phyloP scores from a whole-genome alignment of 1,140 invertebrate genomes.

The Drosophila punjabiensis region DNA sequence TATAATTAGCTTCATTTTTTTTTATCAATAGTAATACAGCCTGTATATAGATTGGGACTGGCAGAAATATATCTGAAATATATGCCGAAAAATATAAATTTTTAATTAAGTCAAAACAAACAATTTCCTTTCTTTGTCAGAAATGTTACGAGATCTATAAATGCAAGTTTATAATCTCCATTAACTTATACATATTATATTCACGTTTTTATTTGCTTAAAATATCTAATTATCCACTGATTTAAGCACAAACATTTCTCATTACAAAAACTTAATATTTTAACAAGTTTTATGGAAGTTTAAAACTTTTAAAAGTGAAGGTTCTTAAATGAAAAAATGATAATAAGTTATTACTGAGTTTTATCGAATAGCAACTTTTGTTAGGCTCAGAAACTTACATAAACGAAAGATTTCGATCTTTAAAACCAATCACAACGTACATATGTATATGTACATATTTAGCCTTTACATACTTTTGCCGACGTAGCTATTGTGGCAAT shows the following conservation, averaged over 20 bases:
- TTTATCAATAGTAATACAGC: not conserved
- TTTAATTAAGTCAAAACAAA: not conserved
- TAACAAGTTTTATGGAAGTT: not conserved
- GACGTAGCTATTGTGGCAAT: conserved; percentile 58
- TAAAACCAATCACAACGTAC: not conserved
- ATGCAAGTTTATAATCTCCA: not conserved
- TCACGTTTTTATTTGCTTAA: not conserved
- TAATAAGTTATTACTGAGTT: not conserved
- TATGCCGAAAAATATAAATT: not conserved
- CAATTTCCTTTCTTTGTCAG: no score
- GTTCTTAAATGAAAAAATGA: not conserved
- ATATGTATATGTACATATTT: conserved; percentile 1
- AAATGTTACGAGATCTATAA: not conserved
- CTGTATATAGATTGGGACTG: conserved; percentile 10
- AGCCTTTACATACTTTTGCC: conserved; percentile 47
- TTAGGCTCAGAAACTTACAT: not conserved
- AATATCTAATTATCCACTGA: not conserved
- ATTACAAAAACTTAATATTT: not conserved
- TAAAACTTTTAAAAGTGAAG: not conserved
- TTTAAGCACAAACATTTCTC: no score
- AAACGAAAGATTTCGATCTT: not conserved
- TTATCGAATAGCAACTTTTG: not conserved
- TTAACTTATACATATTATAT: not conserved
- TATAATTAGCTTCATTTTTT: not conserved
- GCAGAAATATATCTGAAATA: conserved; percentile 14